Percentiles rank a stretch among this genome's conserved stretches.
Conservation (phyloP, 2,797 vertebrate genomes). For the Sebastes iracundus region DNA sequence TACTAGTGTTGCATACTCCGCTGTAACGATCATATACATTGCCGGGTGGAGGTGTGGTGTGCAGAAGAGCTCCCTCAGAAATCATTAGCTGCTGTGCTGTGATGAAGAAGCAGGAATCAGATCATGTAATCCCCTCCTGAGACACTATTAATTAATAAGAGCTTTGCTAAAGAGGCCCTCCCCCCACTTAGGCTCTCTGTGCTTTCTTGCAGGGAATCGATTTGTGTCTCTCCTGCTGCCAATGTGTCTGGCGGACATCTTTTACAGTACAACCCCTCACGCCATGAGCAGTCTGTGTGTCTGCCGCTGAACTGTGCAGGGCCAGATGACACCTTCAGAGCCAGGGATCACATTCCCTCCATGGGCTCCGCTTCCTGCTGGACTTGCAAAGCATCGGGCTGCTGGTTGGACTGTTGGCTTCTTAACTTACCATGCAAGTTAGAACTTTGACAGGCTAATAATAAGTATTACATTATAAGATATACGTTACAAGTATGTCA, state of each 20-base stretch:
- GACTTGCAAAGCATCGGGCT: conserved; percentile 18
- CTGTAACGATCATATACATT: conserved; percentile 44
- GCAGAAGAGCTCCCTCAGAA: conserved; percentile 67
- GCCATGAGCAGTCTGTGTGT: conserved; percentile 70
- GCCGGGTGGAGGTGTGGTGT: conserved; percentile 40
- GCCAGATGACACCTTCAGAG: conserved; percentile 73
- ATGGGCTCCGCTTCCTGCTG: conserved; percentile 49
- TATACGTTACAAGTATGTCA: background rate
- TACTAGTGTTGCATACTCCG: conserved; percentile 36
- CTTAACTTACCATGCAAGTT: background rate
- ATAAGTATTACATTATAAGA: background rate
- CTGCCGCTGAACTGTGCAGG: conserved; percentile 59
- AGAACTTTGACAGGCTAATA: background rate
- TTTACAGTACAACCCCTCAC: conserved; percentile 71
- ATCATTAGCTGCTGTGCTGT: conserved; percentile 76
- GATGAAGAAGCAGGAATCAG: conserved; percentile 79
- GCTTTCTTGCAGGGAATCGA: conserved; percentile 77
- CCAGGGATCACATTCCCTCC: conserved; percentile 60
- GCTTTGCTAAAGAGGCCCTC: conserved; percentile 73
- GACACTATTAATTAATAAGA: conserved; percentile 83
- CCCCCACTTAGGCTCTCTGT: conserved; percentile 68
- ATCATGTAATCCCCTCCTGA: conserved; percentile 79
- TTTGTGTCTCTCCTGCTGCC: conserved; percentile 78
- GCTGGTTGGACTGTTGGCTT: background rate
- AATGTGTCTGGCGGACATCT: conserved; percentile 82